Conservation (phyloP, 1,140 invertebrate genomes). For the Eriocheir sinensis region DNA sequence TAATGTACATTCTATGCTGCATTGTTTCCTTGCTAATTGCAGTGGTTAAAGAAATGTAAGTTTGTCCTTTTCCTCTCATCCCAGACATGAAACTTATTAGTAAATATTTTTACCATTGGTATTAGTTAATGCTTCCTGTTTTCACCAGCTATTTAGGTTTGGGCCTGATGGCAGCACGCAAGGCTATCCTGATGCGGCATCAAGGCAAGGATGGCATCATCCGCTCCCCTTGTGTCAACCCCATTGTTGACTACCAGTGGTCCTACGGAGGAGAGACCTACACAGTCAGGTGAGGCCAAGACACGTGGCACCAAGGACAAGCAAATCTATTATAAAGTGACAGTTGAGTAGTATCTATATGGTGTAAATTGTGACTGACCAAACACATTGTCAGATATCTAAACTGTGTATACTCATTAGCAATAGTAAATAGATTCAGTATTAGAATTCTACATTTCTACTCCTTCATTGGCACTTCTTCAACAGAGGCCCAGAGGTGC, state of each 20-base stretch:
- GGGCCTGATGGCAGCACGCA: conserved; percentile 93
- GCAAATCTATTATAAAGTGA: no score
- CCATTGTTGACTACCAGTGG: conserved; percentile 87
- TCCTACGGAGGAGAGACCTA: conserved; percentile 85
- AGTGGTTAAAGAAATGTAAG: no score
- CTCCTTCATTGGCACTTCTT: no score
- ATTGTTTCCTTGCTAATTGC: no score
- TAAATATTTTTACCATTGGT: conserved; percentile 57
- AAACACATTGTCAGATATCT: no score
- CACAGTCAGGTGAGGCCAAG: conserved; percentile 83
- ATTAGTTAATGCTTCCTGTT: conserved; percentile 63
- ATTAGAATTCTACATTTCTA: no score
- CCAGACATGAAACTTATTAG: conserved; percentile 45
- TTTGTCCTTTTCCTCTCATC: neutral
- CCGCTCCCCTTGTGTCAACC: conserved; percentile 89
- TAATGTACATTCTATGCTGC: no score
- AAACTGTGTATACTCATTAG: no score
- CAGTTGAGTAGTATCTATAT: no score
- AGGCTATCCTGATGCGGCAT: conserved; percentile 85
- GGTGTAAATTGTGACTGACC: no score
- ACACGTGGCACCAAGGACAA: neutral
- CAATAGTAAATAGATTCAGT: no score
- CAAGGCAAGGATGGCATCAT: conserved; percentile 81
- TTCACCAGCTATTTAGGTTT: conserved; percentile 91
- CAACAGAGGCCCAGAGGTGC: conserved; percentile 80